Evolutionary conservation across 2,797 vertebrate genomes (phyloP), one percentile per base, ranked within the genome.

Genomic region (Neostethus bicornis): DNA sequence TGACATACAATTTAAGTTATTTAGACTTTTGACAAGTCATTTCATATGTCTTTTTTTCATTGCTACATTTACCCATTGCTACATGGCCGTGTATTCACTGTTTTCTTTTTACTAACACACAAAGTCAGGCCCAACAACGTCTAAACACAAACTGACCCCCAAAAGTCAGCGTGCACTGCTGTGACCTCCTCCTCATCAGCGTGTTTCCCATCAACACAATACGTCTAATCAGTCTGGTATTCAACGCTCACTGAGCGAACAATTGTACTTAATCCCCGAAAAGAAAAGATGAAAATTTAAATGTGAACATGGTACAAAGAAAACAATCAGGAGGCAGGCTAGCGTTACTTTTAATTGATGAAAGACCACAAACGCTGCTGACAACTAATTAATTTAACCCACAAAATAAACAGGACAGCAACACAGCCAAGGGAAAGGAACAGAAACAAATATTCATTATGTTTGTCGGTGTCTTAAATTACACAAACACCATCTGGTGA

Each of bases 401-500:
- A 42, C 57, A 26, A 61, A 54, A 34, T 29, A 66, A 65, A 69
- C 66, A 66, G 59, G 62, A 71, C 49, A 54, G 68, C 55, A 35
- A 55, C 51, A 51, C 37, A 42, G 52, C 48, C 49, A 20, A 47
- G 17, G 28, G 43, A 56, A 63, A 52, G 25, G 42, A 52, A 56
- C 58, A 52, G 47, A 77, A 73, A 70, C 64, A 75, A 73, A 80
- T 68, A 68, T 65, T 39, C 66, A 72, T 72, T 73, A 51, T 56
- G 60, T 85, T 83, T 75, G 74, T 86, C 76, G 62, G 74, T 51
- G 66, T 76, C 73, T 86, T 88, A 81, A 89, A 90, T 85, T 80
- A 75, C 77, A 82, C 73, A 79, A 88, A 87, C 85, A 85, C 79
- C 85, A 90, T 91, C 85, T 87, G 85, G 61, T 69, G 70, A 81